These are phyloP conservation scores for Carassius carassius DNA, from an alignment of 2,113 vertebrate genomes.

Conservation along the genomic window DNA sequence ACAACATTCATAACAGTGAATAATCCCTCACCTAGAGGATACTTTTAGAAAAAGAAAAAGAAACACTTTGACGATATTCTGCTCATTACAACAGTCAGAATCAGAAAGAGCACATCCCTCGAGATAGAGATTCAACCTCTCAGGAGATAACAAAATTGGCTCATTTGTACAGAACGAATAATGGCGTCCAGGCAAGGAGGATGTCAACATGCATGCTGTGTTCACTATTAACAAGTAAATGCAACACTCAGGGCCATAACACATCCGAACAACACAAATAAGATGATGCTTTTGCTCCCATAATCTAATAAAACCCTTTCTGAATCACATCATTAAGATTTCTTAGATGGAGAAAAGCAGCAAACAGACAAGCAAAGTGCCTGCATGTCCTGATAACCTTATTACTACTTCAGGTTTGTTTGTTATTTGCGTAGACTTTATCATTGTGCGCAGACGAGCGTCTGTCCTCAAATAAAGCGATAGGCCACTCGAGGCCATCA, in stretches of 20 bases:
- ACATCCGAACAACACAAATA: conserved; percentile 50
- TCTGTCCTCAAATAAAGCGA: not conserved
- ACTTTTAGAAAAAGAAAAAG: not conserved
- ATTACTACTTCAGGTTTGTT: conserved; percentile 62
- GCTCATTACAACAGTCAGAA: conserved; percentile 62
- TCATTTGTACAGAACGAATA: conserved; percentile 64
- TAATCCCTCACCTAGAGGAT: not conserved
- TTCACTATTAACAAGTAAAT: conserved; percentile 57
- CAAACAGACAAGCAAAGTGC: conserved; percentile 64
- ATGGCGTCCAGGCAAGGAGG: conserved; percentile 61
- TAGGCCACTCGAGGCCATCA: not conserved
- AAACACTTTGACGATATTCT: conserved; percentile 66
- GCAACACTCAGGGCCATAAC: conserved; percentile 50
- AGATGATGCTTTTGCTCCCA: conserved; percentile 55
- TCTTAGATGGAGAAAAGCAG: conserved; percentile 62
- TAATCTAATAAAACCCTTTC: conserved; percentile 72
- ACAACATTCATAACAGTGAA: conserved; percentile 29
- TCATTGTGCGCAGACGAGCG: not conserved
- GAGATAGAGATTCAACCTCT: conserved; percentile 64
- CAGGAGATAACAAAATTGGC: conserved; percentile 63
- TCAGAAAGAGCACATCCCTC: conserved; percentile 54
- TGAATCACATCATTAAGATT: conserved; percentile 76
- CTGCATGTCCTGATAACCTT: conserved; percentile 64
- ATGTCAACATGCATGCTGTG: conserved; percentile 59
- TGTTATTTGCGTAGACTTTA: not conserved